Evolutionary conservation across 2,797 vertebrate species (phyloP), one percentile per base, ranked within the genome.

Genomic region (Myioborus melanocephalus): DNA sequence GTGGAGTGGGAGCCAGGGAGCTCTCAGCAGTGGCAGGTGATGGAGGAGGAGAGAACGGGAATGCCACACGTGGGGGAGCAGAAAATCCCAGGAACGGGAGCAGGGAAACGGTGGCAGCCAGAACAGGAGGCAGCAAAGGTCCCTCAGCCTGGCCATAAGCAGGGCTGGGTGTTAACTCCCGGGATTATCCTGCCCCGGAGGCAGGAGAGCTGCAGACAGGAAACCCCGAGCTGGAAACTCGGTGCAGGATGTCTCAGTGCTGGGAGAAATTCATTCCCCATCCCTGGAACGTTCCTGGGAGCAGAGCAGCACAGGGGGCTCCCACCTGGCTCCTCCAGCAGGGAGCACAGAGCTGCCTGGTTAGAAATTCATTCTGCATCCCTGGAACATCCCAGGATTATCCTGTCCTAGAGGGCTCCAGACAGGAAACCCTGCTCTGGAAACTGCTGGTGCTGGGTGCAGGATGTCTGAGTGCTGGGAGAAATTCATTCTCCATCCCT

Each of bases 1-100:
- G 94, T 20, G 89, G 87, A 95, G 90, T 77, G 87, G 85, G 90
- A 96, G 95, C 96, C 83, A 44, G 0, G 93, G 96, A 93, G 96
- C 94, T 83, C 88, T 72, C 93, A 79, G 55, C n/a, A 9, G 46
- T 78, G 85, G 88, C 95, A 88, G 43, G 50, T 22, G 56, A 47
- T 8, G 2, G 0, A n/a, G 20, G 59, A 65, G 64, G 79, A 93
- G 73, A 72, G 44, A 44, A 21, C 1, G 2, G 75, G 75, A 94
- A 55, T 63, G 80, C 87, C 88, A 78, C 81, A 57, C 4, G 6
- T 8, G 41, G 34, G 56, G 19, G 56, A 90, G 68, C 66, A 64
- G 77, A 89, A 95, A 87, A 55, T 14, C 65, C 43, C 10, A 1
- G 82, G 39, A n/a, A 94, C 34, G 69, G 83, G 59, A 87, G 94